These are phyloP conservation scores for Falco berigora DNA, from an alignment of 2,797 vertebrate species.

Conservation along the genomic window DNA sequence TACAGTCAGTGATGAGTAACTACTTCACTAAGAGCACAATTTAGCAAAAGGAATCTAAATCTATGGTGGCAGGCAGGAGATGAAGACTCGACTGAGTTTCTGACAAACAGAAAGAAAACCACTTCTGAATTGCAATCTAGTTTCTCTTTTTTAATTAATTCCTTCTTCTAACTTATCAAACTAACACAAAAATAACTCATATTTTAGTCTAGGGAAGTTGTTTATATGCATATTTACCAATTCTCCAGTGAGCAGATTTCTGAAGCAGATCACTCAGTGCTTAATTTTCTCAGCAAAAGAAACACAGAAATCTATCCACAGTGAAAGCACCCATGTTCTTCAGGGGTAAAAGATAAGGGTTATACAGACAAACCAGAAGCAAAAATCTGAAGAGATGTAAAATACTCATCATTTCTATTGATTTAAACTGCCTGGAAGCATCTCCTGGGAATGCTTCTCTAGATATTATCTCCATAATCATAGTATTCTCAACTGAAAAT, in stretches of 20 bases:
- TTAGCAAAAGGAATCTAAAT: neutral
- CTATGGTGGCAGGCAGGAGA: neutral
- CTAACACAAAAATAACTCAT: constrained; percentile 2
- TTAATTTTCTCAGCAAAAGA: constrained; percentile 26
- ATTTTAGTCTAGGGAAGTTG: constrained; percentile 13
- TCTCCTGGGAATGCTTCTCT: constrained; percentile 17
- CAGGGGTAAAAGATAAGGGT: neutral
- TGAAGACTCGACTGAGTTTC: neutral
- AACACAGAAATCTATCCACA: neutral
- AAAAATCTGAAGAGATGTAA: neutral
- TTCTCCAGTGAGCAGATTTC: constrained; percentile 21
- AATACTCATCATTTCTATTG: neutral
- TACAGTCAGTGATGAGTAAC: neutral
- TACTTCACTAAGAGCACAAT: neutral
- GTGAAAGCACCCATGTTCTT: neutral
- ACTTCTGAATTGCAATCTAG: neutral
- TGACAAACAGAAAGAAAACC: neutral
- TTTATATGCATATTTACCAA: constrained; percentile 30
- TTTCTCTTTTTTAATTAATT: neutral
- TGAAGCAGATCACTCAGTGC: constrained; percentile 24
- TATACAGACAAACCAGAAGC: neutral
- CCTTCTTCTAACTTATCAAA: neutral
- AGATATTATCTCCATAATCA: neutral
- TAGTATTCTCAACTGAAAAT: constrained; percentile 2
- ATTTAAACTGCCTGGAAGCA: constrained; percentile 10